These are phyloP conservation scores for Eurosta solidaginis DNA, from an alignment of 1,140 invertebrate species.

Conservation along the genomic window DNA sequence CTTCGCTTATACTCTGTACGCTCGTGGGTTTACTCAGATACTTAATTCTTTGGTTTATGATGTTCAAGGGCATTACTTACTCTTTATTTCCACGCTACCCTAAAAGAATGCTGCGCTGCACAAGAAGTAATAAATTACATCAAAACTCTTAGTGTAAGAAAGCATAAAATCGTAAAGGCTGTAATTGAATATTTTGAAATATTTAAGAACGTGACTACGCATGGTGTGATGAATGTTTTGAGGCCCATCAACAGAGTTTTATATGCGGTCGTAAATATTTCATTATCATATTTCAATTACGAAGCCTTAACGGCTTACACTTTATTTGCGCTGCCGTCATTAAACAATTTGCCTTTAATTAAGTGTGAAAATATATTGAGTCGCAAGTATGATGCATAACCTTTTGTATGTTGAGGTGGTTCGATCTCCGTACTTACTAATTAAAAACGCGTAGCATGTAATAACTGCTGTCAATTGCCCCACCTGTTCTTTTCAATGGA, in stretches of 20 bases:
- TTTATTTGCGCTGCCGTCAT: neutral
- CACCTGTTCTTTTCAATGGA: too few relatives aligned
- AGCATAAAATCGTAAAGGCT: neutral
- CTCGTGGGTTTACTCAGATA: too few relatives aligned
- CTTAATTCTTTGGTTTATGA: too few relatives aligned
- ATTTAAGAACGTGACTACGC: neutral
- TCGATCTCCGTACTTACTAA: too few relatives aligned
- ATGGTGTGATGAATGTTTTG: neutral
- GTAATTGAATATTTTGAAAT: constrained; percentile 7
- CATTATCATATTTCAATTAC: neutral
- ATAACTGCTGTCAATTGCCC: too few relatives aligned
- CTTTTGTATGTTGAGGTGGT: too few relatives aligned
- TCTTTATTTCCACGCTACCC: too few relatives aligned
- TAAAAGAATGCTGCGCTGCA: neutral
- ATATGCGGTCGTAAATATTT: neutral
- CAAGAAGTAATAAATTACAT: neutral
- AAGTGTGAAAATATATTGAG: neutral
- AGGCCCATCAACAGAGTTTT: neutral
- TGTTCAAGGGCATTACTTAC: neutral
- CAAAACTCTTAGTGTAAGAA: neutral
- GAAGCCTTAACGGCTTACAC: neutral
- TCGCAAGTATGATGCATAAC: neutral
- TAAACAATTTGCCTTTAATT: constrained; percentile 1
- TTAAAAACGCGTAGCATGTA: too few relatives aligned
- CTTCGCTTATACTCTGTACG: too few relatives aligned